Evolutionary conservation across 2,888 invertebrate species (phyloP), one percentile per base, ranked within the genome.

Genomic region (Caenorhabditis parvicauda): DNA sequence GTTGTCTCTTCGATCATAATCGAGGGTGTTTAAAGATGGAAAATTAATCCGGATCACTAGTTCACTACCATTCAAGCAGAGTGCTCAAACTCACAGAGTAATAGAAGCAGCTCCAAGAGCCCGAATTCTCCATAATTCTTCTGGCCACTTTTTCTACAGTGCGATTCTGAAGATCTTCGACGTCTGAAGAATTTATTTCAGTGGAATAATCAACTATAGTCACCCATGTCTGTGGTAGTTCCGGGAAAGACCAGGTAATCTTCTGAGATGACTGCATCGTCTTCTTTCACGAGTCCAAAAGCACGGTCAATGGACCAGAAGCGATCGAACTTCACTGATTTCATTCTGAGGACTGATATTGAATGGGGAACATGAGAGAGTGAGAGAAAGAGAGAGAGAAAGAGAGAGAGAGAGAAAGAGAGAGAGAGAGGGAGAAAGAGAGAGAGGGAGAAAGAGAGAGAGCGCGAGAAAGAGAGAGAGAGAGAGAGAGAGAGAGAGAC

Each of bases 271-370:
- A 29, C 28, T 29, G 14, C 24, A 1, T 21, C 4, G 9, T n/a
- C 22, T 27, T 28, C 54, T 2, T 27, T 12, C 7, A 19, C 14
- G 22, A 46, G 53, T 43, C 46, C 53, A 5, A 22, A 28, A 1
- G 54, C 49, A 28, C 50, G 22, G 27, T 41, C 37, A 5, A 59
- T 12, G 12, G 9, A 27, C 59, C 59, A 59, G 48, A 48, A 59
- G 9, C 54, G 44, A 50, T 59, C 22, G 28, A 50, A 59, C 14
- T n/a, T 49, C 43, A 4, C 49, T 53, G 45, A 22, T n/a, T n/a
- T 46, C 54, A 54, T 59, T 44, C 49, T 54, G 28, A 17, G 32
- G 29, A 29, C 28, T 12, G 25, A 35, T 14, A 45, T 37, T 35
- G 41, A 41, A 47, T 21, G 3, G 2, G 22, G 21, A 6, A 17